A percentile compares a stretch with the other conserved stretches of the same genome.
phyloP scores from a whole-genome alignment of 2,888 invertebrate species.

The Luperina testacea region DNA sequence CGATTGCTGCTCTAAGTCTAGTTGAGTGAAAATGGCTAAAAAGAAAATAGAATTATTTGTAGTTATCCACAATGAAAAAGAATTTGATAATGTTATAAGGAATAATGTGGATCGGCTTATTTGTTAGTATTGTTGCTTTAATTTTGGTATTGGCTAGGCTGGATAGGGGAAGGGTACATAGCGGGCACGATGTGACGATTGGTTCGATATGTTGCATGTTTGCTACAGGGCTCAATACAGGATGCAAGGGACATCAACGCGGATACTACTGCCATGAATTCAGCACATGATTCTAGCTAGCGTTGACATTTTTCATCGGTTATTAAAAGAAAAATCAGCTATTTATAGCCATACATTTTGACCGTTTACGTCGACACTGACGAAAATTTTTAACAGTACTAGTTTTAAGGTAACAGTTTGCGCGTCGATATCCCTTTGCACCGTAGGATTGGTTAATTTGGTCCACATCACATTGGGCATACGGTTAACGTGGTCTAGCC shows the following conservation, averaged over 20 bases:
- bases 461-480: background rate
- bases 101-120: slow-evolving; percentile 74
- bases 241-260: background rate
- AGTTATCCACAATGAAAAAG: slow-evolving; percentile 79
- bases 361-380: too few relatives aligned
- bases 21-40: slow-evolving; percentile 73
- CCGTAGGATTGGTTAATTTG: background rate
- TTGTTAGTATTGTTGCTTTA: slow-evolving; percentile 76
- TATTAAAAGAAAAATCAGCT: too few relatives aligned
- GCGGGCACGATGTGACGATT: background rate
- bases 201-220: background rate
- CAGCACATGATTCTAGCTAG: background rate
- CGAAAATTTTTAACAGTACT: too few relatives aligned
- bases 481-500: background rate
- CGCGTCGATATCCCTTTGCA: background rate
- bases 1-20: slow-evolving; percentile 30
- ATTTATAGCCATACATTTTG: too few relatives aligned
- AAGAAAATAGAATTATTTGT: slow-evolving; percentile 79
- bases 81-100: slow-evolving; percentile 77
- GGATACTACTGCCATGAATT: background rate
- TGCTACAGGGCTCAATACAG: background rate
- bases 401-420: background rate
- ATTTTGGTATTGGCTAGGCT: background rate
- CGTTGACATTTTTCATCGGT: background rate
- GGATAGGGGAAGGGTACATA: background rate